These are phyloP conservation scores for Himalopsyche anomala DNA, from an alignment of 2,888 invertebrate species.

Conservation along the genomic window DNA sequence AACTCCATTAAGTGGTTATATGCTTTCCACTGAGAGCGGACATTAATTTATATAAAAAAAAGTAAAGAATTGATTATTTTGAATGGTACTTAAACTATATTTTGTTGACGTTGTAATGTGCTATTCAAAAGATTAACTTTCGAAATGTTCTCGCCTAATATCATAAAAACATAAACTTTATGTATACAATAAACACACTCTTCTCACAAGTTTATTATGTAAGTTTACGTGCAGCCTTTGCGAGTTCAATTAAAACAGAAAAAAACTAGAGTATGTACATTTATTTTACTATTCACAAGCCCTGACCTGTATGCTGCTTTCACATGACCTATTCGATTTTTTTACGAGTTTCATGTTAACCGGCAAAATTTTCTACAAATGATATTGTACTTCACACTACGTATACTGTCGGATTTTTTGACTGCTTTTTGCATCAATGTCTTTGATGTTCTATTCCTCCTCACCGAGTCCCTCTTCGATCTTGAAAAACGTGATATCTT, in stretches of 20 bases:
- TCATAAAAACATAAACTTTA: not conserved
- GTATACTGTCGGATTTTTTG: not conserved
- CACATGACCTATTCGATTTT: not conserved
- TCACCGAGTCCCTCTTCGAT: no score
- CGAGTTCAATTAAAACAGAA: conserved; percentile 6
- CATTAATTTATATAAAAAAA: no score
- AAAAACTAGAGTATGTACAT: not conserved
- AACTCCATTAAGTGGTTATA: no score
- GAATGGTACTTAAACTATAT: not conserved
- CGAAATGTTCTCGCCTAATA: conserved; percentile 16
- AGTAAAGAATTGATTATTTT: not conserved
- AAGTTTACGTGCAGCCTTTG: not conserved
- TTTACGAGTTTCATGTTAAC: not conserved
- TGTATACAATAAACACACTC: conserved; percentile 2
- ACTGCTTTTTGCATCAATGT: not conserved
- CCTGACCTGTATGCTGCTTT: conserved; percentile 1
- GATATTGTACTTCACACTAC: not conserved
- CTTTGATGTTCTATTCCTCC: no score
- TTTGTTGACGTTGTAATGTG: not conserved
- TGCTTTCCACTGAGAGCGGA: no score
- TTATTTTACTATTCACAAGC: not conserved
- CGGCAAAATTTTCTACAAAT: not conserved
- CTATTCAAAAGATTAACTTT: not conserved
- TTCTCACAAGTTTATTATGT: not conserved
- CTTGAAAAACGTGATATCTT: no score